Evolutionary conservation across 2,797 vertebrate species (phyloP), one percentile per base, ranked within the genome.

Genomic region (Squalus acanthias): DNA sequence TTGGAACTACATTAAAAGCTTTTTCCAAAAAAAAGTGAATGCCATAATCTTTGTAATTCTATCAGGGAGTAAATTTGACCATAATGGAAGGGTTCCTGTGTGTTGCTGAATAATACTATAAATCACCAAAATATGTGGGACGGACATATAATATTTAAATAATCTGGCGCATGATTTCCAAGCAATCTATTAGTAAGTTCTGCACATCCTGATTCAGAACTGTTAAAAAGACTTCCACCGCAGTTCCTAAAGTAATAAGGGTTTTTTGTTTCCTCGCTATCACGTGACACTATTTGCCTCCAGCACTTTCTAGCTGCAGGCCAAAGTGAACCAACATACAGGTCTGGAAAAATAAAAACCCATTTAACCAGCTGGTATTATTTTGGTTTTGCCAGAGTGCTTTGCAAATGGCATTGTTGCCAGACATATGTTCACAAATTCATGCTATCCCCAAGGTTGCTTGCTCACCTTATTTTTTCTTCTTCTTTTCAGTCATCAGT

Each of bases 401-500:
- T 72, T 39, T 46, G 46, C 63, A n/a, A 65, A 17, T 92, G 29
- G 33, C 60, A 50, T 24, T 24, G 26, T n/a, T 95, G 67, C 57
- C 69, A 74, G 46, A 24, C 29, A 76, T 17, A 33, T 88, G 57
- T 65, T 79, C 3, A 67, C 26, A 85, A 63, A 29, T 33, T 8
- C 9, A 13, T 69, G 8, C 9, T 93, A 0, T 13, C 22, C 63
- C n/a, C 12, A 69, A 93, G 8, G 65, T 93, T 39, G 2, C 63
- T 67, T 65, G 17, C 60, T 85, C 57, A 92, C 9, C 22, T 29
- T 89, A 1, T 29, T 92, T 24, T 76, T 12, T 88, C 29, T 74
- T 96, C 97, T 91, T 97, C 96, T 96, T 88, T 97, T 12, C 96
- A 99, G 99, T 99, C 99, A 96, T 99, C 99, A 89, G 98, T 98